A percentile compares a stretch with the other conserved stretches of the same genome.
Conservation (phyloP, 2,797 vertebrate genomes). For the Scleropages formosus region DNA sequence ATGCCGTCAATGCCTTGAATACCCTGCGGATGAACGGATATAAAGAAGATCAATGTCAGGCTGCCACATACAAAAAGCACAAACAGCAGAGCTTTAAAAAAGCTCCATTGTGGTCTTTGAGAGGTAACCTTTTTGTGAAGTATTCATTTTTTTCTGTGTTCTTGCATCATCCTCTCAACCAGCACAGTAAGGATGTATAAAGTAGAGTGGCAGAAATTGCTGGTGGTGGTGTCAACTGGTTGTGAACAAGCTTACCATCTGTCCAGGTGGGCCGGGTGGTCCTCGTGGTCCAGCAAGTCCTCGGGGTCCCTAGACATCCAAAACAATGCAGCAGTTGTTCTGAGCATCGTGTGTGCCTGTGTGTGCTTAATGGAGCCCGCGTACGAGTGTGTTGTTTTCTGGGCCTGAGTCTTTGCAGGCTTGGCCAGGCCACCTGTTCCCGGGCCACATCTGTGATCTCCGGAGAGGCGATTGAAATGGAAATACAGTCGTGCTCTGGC, state of each 20-base stretch:
- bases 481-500: constrained; percentile 77
- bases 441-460: constrained; percentile 78
- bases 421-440: constrained; percentile 79
- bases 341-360: constrained; percentile 12
- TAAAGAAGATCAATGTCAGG: background rate
- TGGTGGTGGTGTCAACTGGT: constrained; percentile 26
- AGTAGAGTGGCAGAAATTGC: too few species aligned
- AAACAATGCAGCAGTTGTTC: constrained; percentile 48
- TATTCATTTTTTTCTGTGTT: constrained; percentile 42
- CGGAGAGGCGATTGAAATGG: constrained; percentile 79
- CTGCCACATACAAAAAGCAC: background rate
- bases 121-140: constrained; percentile 38
- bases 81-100: background rate
- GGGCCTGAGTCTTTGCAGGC: constrained; percentile 59
- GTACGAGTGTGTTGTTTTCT: constrained; percentile 45
- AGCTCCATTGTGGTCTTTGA: background rate
- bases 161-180: constrained; percentile 19
- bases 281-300: constrained; percentile 83
- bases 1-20: constrained; percentile 75
- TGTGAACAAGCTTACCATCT: constrained; percentile 65
- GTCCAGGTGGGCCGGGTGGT: constrained; percentile 73
- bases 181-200: background rate
- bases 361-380: background rate
- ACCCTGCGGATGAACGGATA: constrained; percentile 63
- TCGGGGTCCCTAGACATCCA: constrained; percentile 74